Percentiles rank a stretch among this genome's conserved stretches.
These are phyloP conservation scores for Nipponia nippon DNA, from an alignment of 2,113 vertebrate genomes.

Conservation along the genomic window DNA sequence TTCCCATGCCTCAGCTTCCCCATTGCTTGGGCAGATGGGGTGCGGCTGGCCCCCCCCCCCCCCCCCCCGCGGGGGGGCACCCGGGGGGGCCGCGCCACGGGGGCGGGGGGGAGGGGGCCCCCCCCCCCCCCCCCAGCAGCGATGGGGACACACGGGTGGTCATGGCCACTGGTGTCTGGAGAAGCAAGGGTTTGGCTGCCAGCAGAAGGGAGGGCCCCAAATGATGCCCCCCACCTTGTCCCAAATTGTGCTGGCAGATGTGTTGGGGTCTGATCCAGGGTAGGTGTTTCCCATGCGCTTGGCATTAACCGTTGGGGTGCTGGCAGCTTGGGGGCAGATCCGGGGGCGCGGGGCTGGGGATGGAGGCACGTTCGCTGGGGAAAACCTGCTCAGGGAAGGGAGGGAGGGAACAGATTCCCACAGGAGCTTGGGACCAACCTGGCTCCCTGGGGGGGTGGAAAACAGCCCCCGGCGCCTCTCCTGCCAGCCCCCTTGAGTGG, in stretches of 20 bases:
- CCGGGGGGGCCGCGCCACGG: no score
- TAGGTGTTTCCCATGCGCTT: conserved; percentile 33
- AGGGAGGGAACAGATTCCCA: conserved; percentile 20
- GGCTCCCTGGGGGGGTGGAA: conserved; percentile 8
- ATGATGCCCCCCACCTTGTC: not conserved
- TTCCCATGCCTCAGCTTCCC: not conserved
- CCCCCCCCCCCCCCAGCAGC: not conserved
- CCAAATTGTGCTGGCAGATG: not conserved
- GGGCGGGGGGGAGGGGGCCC: no score
- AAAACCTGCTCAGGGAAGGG: not conserved
- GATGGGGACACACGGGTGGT: rapidly evolving
- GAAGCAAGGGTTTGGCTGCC: not conserved
- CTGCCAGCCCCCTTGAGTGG: not conserved
- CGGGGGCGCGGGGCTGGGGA: not conserved
- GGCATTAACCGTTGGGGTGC: not conserved
- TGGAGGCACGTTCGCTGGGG: not conserved
- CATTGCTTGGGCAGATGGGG: not conserved
- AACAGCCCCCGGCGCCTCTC: not conserved
- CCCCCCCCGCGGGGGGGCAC: no score
- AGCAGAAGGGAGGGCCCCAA: not conserved
- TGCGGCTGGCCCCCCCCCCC: not conserved
- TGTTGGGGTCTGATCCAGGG: not conserved
- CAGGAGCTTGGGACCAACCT: not conserved
- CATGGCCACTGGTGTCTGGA: rapidly evolving
- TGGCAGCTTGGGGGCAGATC: not conserved